Evolutionary conservation across 2,113 vertebrate genomes (phyloP), one percentile per base, ranked within the genome.

Genomic region (Danionella cerebrum): DNA sequence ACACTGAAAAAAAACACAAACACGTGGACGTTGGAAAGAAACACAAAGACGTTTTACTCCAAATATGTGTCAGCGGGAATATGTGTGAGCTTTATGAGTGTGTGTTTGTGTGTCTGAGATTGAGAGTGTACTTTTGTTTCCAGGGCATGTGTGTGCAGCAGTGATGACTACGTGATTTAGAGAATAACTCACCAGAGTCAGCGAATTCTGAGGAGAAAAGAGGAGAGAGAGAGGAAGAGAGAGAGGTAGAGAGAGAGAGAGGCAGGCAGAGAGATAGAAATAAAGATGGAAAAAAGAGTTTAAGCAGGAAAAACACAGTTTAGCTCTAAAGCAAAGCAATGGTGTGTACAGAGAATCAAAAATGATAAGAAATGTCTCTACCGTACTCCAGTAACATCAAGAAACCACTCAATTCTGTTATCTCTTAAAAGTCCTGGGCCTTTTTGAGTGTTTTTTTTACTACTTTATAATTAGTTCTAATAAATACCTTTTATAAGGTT

Each of bases 171-270:
- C 48, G 77, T 80, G 83, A 80, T 82, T 76, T 79, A 79, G 85
- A 78, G 75, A 76, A 71, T 77, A 84, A 88, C 87, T 89, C 87
- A 90, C 88, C 88, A 82, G 88, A 89, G 78, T 90, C 88, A 81
- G 87, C 88, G 82, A 90, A 90, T 87, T 90, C 88, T 90, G 88
- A 88, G 69, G 83, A 80, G 80, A 86, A 73, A 85, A 73, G 77
- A n/a, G n/a, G n/a, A n/a, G n/a, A 73, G 72, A 79, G 65, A 69
- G 82, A 79, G 82, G 70, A 79, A 57, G 77, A 57, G 24, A 65
- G 36, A 66, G 22, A 65, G 66, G 72, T 13, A 72, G 18, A 69
- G 33, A 73, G 21, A 74, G 51, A 65, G 69, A 72, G 36, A 74
- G n/a, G n/a, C n/a, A n/a, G n/a, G n/a, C n/a, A n/a, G 65, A 73